A percentile compares a stretch with the other conserved stretches of the same genome.
Conservation (phyloP, 30 jellyfish, hydroid and myxozoan species). For the Aurelia sp. region DNA sequence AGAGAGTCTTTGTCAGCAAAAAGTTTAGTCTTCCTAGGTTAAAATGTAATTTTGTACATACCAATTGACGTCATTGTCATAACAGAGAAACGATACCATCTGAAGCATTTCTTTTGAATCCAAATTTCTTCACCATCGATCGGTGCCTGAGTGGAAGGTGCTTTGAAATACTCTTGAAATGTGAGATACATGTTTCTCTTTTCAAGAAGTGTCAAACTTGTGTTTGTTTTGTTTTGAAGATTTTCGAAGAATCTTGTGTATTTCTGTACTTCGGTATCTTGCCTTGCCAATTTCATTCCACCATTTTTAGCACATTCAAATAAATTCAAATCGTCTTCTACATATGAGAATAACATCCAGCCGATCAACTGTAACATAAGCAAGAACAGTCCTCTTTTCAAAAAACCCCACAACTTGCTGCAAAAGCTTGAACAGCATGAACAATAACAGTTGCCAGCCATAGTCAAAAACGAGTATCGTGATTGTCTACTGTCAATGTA, state of each 20-base stretch:
- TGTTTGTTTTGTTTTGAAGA: constrained; percentile 24
- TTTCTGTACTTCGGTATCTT: constrained; percentile 1
- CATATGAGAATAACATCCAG: constrained; percentile 56
- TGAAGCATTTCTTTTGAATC: constrained; percentile 5
- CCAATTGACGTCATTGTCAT: constrained; percentile 57
- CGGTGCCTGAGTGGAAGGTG: constrained; percentile 4
- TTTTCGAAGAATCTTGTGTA: neutral
- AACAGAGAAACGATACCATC: constrained; percentile 55
- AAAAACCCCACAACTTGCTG: neutral
- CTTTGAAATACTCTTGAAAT: constrained; percentile 7
- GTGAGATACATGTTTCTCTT: constrained; percentile 3
- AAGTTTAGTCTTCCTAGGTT: too few relatives aligned
- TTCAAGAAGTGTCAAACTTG: neutral
- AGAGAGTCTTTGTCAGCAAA: neutral
- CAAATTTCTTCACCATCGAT: neutral
- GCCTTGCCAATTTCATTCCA: constrained; percentile 3
- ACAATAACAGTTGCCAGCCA: neutral
- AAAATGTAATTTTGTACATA: neutral
- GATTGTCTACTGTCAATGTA: too few relatives aligned
- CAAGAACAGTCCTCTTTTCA: neutral
- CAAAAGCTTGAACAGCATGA: neutral
- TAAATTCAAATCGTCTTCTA: constrained; percentile 33
- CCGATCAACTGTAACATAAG: constrained; percentile 10
- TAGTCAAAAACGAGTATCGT: too few relatives aligned
- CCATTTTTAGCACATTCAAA: constrained; percentile 16